Evolutionary conservation across 2,888 invertebrate genomes (phyloP).

Genomic region (Yponomeuta cagnagella): DNA sequence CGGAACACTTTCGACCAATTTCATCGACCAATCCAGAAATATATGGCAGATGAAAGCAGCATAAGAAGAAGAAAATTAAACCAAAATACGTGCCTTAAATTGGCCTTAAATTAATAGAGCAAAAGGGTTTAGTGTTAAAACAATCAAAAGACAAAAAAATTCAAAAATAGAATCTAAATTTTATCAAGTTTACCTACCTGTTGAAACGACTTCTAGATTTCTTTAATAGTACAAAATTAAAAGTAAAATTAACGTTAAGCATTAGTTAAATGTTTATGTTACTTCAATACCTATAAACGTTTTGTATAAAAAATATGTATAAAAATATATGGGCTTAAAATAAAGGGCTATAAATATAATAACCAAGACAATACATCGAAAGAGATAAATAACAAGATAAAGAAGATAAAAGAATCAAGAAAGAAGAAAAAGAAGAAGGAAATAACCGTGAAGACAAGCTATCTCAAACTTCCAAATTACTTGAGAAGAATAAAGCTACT

Average conservation of each 20-base stretch:
- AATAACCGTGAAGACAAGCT: neutral
- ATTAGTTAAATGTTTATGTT: constrained; percentile 69
- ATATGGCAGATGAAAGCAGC: constrained; percentile 59
- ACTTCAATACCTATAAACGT: constrained; percentile 68
- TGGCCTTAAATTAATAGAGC: constrained; percentile 72
- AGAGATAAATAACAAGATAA: constrained; percentile 23
- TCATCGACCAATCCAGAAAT: constrained; percentile 62
- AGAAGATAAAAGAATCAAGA: constrained; percentile 23
- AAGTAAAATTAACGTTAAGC: constrained; percentile 70
- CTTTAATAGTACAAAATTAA: constrained; percentile 75
- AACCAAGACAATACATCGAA: constrained; percentile 43
- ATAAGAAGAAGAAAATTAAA: constrained; percentile 32
- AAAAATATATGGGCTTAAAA: constrained; percentile 55
- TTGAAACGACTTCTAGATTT: constrained; percentile 70
- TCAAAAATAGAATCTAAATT: constrained; percentile 60
- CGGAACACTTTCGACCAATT: constrained; percentile 68
- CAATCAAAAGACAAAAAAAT: constrained; percentile 33
- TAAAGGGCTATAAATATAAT: constrained; percentile 48
- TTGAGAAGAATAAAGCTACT: neutral
- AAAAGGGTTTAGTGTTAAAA: constrained; percentile 68
- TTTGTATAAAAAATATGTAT: constrained; percentile 53
- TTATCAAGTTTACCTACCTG: constrained; percentile 68
- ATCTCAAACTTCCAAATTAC: neutral
- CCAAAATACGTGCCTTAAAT: constrained; percentile 73
- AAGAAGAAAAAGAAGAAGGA: constrained; percentile 21